Evolutionary conservation across 2,113 vertebrate genomes (phyloP).

Genomic region (Ptilorrhoa leucosticta): DNA sequence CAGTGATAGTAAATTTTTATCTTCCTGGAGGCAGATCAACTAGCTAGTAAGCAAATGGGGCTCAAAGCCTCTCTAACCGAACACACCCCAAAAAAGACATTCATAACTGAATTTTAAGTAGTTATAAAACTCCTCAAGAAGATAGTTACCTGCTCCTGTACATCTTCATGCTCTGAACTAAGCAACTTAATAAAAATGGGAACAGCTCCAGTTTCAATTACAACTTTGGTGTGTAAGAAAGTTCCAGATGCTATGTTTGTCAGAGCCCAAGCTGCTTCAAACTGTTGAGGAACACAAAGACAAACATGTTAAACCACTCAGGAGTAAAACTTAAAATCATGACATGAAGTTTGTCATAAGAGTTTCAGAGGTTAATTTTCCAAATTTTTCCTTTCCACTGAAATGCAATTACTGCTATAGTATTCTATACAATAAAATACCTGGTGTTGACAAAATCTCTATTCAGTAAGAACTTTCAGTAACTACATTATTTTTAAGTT

Average conservation of each 20-base stretch:
- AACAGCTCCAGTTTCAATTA: conserved; percentile 91
- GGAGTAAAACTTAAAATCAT: background rate
- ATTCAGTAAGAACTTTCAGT: background rate
- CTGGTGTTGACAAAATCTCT: background rate
- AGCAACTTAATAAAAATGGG: conserved; percentile 91
- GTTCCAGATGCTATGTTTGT: conserved; percentile 94
- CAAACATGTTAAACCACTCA: background rate
- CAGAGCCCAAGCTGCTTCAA: conserved; percentile 91
- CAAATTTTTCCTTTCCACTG: background rate
- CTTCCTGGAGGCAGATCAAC: background rate
- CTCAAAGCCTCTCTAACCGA: background rate
- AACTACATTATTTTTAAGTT: background rate
- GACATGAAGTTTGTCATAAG: background rate
- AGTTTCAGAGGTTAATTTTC: background rate
- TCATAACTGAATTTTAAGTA: background rate
- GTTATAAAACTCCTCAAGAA: background rate
- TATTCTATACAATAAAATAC: background rate
- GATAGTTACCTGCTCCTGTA: conserved; percentile 87
- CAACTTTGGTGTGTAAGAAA: conserved; percentile 90
- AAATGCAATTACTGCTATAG: background rate
- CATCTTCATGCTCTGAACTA: conserved; percentile 90
- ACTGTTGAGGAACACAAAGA: conserved; percentile 65
- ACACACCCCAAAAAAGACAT: background rate
- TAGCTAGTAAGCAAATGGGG: background rate
- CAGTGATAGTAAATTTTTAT: background rate